A percentile compares a stretch with the other conserved stretches of the same genome.
Evolutionary conservation across 2,113 vertebrate genomes (phyloP).

Genomic region (Oncorhynchus nerka): DNA sequence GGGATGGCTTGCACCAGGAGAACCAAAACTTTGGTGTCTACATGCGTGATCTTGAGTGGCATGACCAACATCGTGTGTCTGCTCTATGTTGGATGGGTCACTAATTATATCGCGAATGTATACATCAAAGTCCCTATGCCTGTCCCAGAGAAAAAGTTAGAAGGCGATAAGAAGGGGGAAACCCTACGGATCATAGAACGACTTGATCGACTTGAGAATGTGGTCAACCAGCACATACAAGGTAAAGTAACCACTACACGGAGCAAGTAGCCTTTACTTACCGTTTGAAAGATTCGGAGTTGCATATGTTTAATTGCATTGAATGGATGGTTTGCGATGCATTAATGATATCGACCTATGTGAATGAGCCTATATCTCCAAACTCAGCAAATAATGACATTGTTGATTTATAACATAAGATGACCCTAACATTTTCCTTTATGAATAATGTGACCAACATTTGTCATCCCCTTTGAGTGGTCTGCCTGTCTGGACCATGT

Average conservation of each 20-base stretch:
- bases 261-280: too few species aligned
- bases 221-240: constrained; percentile 98
- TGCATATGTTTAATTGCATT: too few species aligned
- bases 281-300: too few species aligned
- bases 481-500: neutral
- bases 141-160: constrained; percentile 87
- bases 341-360: too few species aligned
- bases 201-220: constrained; percentile 93
- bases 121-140: constrained; percentile 94
- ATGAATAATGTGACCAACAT: neutral
- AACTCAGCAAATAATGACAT: neutral
- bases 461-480: neutral
- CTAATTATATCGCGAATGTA: constrained; percentile 95
- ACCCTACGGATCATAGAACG: constrained; percentile 94
- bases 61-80: constrained; percentile 98
- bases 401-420: neutral
- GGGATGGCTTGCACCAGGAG: constrained; percentile 98
- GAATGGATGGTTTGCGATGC: too few species aligned
- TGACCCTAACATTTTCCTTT: too few species aligned
- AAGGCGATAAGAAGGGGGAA: constrained; percentile 90
- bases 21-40: constrained; percentile 99
- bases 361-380: neutral
- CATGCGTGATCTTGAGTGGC: constrained; percentile 97
- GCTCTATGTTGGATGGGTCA: constrained; percentile 97
- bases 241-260: constrained; percentile 69